Evolutionary conservation across 1,140 invertebrate species (phyloP).

Genomic region (Kradibia gibbosae): DNA sequence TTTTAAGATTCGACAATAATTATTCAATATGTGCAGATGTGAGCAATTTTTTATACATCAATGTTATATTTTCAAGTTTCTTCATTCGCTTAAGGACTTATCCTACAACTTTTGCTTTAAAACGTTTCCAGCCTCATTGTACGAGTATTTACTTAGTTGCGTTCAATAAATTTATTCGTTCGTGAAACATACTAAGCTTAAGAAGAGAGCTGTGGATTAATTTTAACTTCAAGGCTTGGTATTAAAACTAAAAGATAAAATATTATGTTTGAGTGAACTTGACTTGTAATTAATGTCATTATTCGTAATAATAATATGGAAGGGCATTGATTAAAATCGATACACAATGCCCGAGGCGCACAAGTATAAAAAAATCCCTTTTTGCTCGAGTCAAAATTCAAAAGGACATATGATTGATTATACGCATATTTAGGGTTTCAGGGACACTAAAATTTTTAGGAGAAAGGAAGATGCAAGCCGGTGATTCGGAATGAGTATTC

Average conservation of each 20-base stretch:
- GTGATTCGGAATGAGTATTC: conserved; percentile 38
- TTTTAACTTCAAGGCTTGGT: neutral
- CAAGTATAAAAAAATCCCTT: conserved; percentile 24
- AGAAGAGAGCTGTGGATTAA: neutral
- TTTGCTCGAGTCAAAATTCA: conserved; percentile 36
- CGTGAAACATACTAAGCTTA: neutral
- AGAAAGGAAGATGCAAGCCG: conserved; percentile 16
- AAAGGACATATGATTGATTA: conserved; percentile 47
- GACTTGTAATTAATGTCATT: conserved; percentile 45
- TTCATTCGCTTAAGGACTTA: too few relatives aligned
- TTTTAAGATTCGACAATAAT: too few relatives aligned
- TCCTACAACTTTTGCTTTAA: too few relatives aligned
- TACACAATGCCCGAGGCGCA: conserved; percentile 28
- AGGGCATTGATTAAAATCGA: conserved; percentile 45
- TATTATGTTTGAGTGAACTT: conserved; percentile 7
- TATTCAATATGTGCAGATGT: too few relatives aligned
- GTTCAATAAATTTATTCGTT: neutral
- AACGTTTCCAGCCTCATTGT: too few relatives aligned
- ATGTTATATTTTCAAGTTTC: too few relatives aligned
- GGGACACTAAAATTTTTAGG: conserved; percentile 39
- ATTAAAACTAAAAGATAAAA: conserved; percentile 18
- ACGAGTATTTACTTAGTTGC: too few relatives aligned
- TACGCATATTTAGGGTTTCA: conserved; percentile 42
- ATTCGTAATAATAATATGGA: conserved; percentile 45
- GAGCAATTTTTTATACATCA: too few relatives aligned